Evolutionary conservation across 2,888 invertebrate species (phyloP).

Genomic region (Tribolium freemani): DNA sequence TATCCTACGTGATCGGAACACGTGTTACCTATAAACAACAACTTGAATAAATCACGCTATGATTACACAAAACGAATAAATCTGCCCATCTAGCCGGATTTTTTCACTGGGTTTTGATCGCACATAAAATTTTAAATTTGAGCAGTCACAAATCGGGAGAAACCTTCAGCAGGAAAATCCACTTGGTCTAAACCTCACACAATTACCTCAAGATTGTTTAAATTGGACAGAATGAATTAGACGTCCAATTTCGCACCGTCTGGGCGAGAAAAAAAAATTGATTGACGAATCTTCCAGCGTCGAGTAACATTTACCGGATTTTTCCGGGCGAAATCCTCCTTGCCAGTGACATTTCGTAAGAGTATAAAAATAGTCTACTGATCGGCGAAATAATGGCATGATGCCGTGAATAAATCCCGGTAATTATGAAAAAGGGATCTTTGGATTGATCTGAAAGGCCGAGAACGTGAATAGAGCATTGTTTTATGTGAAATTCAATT

Average conservation of each 20-base stretch:
- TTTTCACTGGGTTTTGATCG: not conserved
- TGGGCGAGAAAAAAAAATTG: not conserved
- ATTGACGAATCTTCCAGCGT: not conserved
- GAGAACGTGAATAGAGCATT: constrained; percentile 39
- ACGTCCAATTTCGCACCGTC: not conserved
- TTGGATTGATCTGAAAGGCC: constrained; percentile 41
- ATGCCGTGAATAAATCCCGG: constrained; percentile 36
- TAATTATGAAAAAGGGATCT: constrained; percentile 35
- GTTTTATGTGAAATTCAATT: constrained; percentile 45
- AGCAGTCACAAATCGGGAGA: too few species aligned
- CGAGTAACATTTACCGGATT: constrained; percentile 15
- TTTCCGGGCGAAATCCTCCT: constrained; percentile 3
- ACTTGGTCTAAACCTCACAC: not conserved
- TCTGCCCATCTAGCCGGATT: not conserved
- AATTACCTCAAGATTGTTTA: not conserved
- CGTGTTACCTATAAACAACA: constrained; percentile 31
- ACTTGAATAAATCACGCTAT: constrained; percentile 35
- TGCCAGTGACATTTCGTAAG: constrained; percentile 8
- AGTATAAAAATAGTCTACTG: constrained; percentile 21
- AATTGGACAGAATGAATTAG: not conserved
- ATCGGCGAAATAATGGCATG: constrained; percentile 20
- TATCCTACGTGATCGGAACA: constrained; percentile 36
- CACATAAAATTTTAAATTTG: not conserved
- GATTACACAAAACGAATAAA: constrained; percentile 16
- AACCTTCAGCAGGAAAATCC: too few species aligned